These are phyloP conservation scores for Pharmacophagus antenor DNA, from an alignment of 2,888 invertebrate species.

Conservation along the genomic window DNA sequence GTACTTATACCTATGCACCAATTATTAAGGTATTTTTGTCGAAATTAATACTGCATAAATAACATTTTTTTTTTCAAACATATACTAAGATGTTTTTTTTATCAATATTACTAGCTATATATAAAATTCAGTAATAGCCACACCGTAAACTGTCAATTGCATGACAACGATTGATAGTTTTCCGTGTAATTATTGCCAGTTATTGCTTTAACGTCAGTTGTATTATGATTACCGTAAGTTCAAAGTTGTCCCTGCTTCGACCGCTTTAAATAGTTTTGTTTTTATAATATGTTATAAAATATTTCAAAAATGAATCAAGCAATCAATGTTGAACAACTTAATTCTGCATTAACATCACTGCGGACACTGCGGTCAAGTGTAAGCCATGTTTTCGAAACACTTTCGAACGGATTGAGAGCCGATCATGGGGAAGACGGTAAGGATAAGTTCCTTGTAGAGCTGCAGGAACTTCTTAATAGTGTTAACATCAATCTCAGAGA, in stretches of 20 bases:
- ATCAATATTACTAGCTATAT: neutral
- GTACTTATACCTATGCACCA: too few relatives aligned
- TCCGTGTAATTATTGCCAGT: too few relatives aligned
- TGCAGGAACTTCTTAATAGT: slow-evolving; percentile 90
- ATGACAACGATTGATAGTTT: neutral
- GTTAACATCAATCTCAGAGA: slow-evolving; percentile 92
- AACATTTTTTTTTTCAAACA: neutral
- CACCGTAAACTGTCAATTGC: neutral
- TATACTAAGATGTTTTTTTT: neutral
- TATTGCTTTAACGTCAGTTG: neutral
- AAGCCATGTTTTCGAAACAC: slow-evolving; percentile 90
- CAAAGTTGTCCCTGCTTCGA: too few relatives aligned
- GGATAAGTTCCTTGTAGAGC: slow-evolving; percentile 88
- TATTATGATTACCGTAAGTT: neutral
- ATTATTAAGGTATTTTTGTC: too few relatives aligned
- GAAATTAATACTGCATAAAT: too few relatives aligned
- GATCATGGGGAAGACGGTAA: slow-evolving; percentile 91
- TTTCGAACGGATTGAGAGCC: slow-evolving; percentile 89
- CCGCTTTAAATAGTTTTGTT: neutral
- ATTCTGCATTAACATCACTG: slow-evolving; percentile 86
- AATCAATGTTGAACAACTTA: slow-evolving; percentile 83
- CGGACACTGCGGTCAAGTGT: slow-evolving; percentile 91
- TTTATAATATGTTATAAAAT: slow-evolving; percentile 5
- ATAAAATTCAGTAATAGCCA: neutral
- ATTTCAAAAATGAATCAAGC: slow-evolving; percentile 56